Base-by-base conservation (phyloP, 2,888 invertebrate genomes). In the Achlya flavicornis region DNA sequence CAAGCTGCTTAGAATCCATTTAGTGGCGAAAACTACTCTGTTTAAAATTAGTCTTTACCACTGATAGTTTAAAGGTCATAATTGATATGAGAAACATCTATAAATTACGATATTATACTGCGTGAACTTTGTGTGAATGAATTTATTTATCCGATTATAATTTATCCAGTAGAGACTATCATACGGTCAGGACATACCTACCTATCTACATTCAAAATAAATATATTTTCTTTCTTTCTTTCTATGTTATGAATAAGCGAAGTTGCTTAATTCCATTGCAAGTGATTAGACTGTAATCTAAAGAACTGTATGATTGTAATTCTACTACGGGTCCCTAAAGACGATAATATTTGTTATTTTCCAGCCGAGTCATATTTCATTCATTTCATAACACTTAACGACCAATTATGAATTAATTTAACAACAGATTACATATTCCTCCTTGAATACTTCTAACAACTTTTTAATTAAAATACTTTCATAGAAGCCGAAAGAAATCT, bases 401-500 rank as follows among this genome's bases (percentile, higher is more conserved):
- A 84, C 85, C 87, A 90, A 91, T 91, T 91, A 90, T 83, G 82
- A 89, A 89, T 87, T 87, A 87, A 91, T 90, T 89, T 84, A 71
- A 87, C 87, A 88, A 86, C 86, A 89, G 88, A 91, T 91, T 88
- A 91, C 89, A 90, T 90, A 88, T 88, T 88, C 86, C 83, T 85
- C 72, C 71, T 79, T 77, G 86, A 86, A 88, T 87, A 85, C 84
- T 89, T 87, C 77, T 80, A 76, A 80, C 78, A 89, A 89, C 84
- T 91, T 90, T 89, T 88, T 90, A 90, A 92, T 92, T 91, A 89
- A 91, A 90, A 90, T 90, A 89, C 87, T 90, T 91, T 83, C 69
- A 73, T 70, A 72, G 77, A 78, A 80, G 79, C 83, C 80, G 82
- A 85, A 85, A 81, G 79, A 85, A 86, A 83, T 85, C 75, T 84